Evolutionary conservation across 2,113 vertebrate genomes (phyloP), one percentile per base, ranked within the genome.

Genomic region (Spermophilus dauricus): DNA sequence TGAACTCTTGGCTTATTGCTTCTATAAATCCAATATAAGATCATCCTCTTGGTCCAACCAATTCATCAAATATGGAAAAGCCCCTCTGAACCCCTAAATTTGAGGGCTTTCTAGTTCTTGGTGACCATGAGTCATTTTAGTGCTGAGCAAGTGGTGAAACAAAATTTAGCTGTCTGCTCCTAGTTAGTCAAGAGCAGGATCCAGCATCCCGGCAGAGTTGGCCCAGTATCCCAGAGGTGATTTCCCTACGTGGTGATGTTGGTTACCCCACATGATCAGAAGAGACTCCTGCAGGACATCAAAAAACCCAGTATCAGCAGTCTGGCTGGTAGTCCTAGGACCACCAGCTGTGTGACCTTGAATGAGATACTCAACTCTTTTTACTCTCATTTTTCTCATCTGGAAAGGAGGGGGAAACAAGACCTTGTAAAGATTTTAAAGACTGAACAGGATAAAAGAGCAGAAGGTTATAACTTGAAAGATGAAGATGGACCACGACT

Each of bases 391-490:
- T 86, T 42, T 95, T 92, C 65, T 87, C 30, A 56, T 34, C 78
- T 69, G 48, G 56, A 94, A 91, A 85, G 39, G 32, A 82, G 12
- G 34, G 39, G 39, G n/a, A 22, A 93, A 37, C 22, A 58, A 63
- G 13, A 11, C 13, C 24, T 97, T 67, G 26, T 77, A 77, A 93
- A 58, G 77, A 56, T 28, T 73, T 73, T 48, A 45, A 45, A 45
- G 39, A 5, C 39, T 98, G 99, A 99, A 98, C 98, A 99, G 96
- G 99, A 99, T 98, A 99, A 99, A 99, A 98, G 99, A 98, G 99
- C 99, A 63, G 99, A 99, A 99, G 99, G 99, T 86, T 99, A 99
- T 99, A 99, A 99, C 98, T 98, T 99, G 97, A 99, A 99, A 97
- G 99, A 99, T 77, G 99, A 99, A 98, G 99, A 99, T 45, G 99